Percentiles rank a stretch among this genome's conserved stretches.
These are phyloP conservation scores for Scaptomyza polygonia DNA, from an alignment of 2,888 invertebrate genomes.

Conservation along the genomic window DNA sequence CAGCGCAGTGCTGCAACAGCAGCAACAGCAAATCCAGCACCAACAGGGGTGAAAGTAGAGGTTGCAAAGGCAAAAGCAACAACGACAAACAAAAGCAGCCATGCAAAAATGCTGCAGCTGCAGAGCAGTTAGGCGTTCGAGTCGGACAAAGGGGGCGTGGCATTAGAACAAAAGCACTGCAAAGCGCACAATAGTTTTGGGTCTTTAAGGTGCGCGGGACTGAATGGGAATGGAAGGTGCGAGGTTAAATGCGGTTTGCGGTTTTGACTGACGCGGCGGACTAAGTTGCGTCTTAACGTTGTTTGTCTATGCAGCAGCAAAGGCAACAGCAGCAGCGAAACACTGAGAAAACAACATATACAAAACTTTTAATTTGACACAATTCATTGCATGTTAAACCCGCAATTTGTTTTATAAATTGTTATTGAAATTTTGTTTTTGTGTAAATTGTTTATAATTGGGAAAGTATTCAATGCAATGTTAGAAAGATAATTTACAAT, in stretches of 20 bases:
- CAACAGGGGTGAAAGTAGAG: constrained; percentile 6
- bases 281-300: constrained; percentile 64
- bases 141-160: constrained; percentile 40
- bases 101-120: constrained; percentile 68
- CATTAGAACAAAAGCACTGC: constrained; percentile 64
- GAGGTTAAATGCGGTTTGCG: constrained; percentile 69
- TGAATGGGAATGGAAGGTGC: background rate
- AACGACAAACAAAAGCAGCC: constrained; percentile 65
- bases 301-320: constrained; percentile 41
- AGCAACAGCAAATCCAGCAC: constrained; percentile 13
- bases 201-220: constrained; percentile 16
- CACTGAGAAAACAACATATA: background rate
- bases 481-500: no score
- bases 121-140: constrained; percentile 31
- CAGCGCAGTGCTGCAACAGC: constrained; percentile 64
- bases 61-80: constrained; percentile 11
- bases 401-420: no score
- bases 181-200: constrained; percentile 67
- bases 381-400: no score
- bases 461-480: no score
- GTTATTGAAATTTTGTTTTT: no score
- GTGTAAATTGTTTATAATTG: no score
- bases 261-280: constrained; percentile 57
- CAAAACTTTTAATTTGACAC: no score
- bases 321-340: constrained; percentile 23